These are phyloP conservation scores for Erythrolamprus reginae DNA, from an alignment of 2,113 vertebrate genomes.

Conservation along the genomic window DNA sequence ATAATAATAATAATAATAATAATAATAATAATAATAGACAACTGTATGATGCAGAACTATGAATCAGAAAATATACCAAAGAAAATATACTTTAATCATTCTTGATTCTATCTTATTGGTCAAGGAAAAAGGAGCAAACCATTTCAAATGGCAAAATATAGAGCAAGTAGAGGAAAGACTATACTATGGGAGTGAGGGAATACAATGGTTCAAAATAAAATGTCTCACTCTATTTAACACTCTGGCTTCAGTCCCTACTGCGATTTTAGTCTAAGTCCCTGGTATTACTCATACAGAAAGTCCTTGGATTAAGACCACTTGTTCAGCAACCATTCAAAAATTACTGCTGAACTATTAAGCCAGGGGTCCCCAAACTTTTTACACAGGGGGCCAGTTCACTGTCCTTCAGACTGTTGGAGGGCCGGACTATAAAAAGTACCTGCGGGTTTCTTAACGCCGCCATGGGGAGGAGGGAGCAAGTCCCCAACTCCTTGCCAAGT, in stretches of 20 bases:
- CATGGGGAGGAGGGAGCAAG: too few species aligned
- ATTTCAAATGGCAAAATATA: not conserved
- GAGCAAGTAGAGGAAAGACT: not conserved
- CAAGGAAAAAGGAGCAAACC: not conserved
- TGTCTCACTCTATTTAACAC: not conserved
- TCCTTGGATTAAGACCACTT: not conserved
- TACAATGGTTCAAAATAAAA: not conserved
- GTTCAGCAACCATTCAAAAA: not conserved
- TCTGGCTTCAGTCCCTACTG: not conserved
- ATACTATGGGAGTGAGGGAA: not conserved
- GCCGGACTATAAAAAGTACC: too few species aligned
- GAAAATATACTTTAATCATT: not conserved
- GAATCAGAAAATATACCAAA: not conserved
- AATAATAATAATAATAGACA: too few species aligned
- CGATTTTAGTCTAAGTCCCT: not conserved
- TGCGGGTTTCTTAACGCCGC: too few species aligned
- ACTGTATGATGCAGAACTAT: not conserved
- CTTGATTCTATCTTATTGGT: not conserved
- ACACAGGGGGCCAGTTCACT: too few species aligned
- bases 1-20: too few species aligned
- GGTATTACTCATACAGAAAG: not conserved
- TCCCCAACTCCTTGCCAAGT: too few species aligned
- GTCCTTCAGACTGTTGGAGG: too few species aligned
- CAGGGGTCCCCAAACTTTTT: too few species aligned
- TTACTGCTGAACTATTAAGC: not conserved